Conservation (phyloP, 2,888 invertebrate species). For the Thera obeliscata region DNA sequence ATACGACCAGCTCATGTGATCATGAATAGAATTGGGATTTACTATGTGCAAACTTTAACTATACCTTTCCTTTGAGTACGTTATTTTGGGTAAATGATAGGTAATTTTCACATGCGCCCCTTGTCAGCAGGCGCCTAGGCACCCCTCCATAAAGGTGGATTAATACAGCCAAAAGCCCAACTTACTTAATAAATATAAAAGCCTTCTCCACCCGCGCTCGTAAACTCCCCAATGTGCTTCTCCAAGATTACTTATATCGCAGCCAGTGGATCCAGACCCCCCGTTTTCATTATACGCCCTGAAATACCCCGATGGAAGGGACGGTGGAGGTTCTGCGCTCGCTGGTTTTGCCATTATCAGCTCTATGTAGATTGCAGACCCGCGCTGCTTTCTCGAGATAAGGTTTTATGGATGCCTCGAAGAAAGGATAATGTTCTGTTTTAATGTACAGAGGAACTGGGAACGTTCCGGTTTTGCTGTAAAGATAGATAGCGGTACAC, state of each 20-base stretch:
- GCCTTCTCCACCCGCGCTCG: slow-evolving; percentile 80
- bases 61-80: slow-evolving; percentile 7
- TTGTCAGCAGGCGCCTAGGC: slow-evolving; percentile 66
- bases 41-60: background rate
- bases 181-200: slow-evolving; percentile 86
- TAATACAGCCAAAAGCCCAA: slow-evolving; percentile 83
- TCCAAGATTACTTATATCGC: slow-evolving; percentile 80
- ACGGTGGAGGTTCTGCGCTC: slow-evolving; percentile 55
- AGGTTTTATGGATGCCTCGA: slow-evolving; percentile 75
- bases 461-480: slow-evolving; percentile 65
- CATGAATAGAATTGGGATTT: too few species aligned
- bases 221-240: slow-evolving; percentile 81
- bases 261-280: slow-evolving; percentile 62
- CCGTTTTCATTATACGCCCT: slow-evolving; percentile 66
- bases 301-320: slow-evolving; percentile 46
- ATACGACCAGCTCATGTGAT: background rate
- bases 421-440: slow-evolving; percentile 82
- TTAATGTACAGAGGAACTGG: slow-evolving; percentile 73
- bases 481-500: slow-evolving; percentile 63
- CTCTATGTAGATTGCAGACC: slow-evolving; percentile 82
- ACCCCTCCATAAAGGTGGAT: slow-evolving; percentile 82
- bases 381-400: slow-evolving; percentile 80
- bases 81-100: slow-evolving; percentile 20
- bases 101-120: slow-evolving; percentile 42
- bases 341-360: slow-evolving; percentile 78